These are phyloP conservation scores for Myodes glareolus DNA, from an alignment of 2,113 vertebrate species.

Conservation along the genomic window DNA sequence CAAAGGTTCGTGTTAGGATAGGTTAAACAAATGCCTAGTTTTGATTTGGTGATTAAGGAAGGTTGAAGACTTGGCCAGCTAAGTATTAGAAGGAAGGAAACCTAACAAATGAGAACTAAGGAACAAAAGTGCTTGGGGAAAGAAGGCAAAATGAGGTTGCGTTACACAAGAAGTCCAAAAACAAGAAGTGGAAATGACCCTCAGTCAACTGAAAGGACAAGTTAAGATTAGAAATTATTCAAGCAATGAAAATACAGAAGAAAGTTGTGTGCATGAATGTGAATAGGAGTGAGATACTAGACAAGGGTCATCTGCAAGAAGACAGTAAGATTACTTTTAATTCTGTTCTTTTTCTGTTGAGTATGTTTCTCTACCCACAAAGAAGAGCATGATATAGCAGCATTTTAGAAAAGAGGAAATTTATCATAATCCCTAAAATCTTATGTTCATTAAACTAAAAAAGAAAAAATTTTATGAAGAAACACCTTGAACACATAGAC, in stretches of 20 bases:
- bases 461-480: not conserved
- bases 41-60: conserved; percentile 41
- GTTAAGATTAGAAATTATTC: not conserved
- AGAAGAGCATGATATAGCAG: conserved; percentile 9
- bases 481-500: conserved; percentile 30
- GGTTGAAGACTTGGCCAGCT: not conserved
- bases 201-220: conserved; percentile 39
- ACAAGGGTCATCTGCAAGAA: not conserved
- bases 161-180: conserved; percentile 14
- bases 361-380: conserved; percentile 25
- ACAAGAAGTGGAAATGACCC: not conserved
- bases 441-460: not conserved
- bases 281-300: not conserved
- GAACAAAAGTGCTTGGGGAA: not conserved
- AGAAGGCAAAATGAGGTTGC: not conserved
- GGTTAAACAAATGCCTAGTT: not conserved
- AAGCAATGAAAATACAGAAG: not conserved
- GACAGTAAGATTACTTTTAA: not conserved
- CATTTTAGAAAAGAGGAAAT: conserved; percentile 35
- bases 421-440: conserved; percentile 33
- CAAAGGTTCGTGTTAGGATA: conserved; percentile 3
- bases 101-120: not conserved
- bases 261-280: not conserved
- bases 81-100: not conserved
- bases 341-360: conserved; percentile 37